Percentiles rank a stretch among this genome's conserved stretches.
Evolutionary conservation across 2,888 invertebrate species (phyloP).

Genomic region (Chalcosyrphus nemorum): DNA sequence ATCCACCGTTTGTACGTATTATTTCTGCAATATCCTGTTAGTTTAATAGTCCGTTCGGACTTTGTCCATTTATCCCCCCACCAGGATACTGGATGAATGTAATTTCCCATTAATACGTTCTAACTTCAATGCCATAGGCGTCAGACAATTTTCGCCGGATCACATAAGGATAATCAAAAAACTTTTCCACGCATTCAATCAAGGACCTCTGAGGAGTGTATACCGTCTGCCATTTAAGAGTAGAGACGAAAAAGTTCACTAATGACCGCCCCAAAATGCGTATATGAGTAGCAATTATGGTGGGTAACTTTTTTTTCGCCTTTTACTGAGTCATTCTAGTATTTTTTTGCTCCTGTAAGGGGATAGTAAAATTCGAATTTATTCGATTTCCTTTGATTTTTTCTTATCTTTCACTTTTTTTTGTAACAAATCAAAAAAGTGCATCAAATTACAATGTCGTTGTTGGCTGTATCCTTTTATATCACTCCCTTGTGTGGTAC

Average conservation of each 20-base stretch:
- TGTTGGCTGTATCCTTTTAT: not conserved
- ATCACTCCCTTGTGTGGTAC: not conserved
- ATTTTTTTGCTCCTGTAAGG: not conserved
- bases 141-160: conserved; percentile 42
- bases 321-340: not conserved
- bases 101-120: conserved; percentile 56
- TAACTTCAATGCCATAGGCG: conserved; percentile 12
- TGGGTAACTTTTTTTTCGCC: not conserved
- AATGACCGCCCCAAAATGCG: conserved; percentile 15
- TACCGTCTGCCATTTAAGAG: not conserved
- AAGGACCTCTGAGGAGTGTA: conserved; percentile 26
- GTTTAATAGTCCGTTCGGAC: conserved; percentile 28
- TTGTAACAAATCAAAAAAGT: not conserved
- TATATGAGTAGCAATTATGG: conserved; percentile 29
- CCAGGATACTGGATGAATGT: conserved; percentile 18
- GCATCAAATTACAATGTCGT: not conserved
- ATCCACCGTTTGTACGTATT: conserved; percentile 12
- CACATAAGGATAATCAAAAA: conserved; percentile 69
- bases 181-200: conserved; percentile 65
- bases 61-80: not conserved
- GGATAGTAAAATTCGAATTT: not conserved
- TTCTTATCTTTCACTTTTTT: not conserved
- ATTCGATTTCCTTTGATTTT: conserved; percentile 9
- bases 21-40: conserved; percentile 42
- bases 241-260: conserved; percentile 5